These are phyloP conservation scores for Yoshiicerus persimilis DNA, from an alignment of 1,140 invertebrate species.

Conservation along the genomic window DNA sequence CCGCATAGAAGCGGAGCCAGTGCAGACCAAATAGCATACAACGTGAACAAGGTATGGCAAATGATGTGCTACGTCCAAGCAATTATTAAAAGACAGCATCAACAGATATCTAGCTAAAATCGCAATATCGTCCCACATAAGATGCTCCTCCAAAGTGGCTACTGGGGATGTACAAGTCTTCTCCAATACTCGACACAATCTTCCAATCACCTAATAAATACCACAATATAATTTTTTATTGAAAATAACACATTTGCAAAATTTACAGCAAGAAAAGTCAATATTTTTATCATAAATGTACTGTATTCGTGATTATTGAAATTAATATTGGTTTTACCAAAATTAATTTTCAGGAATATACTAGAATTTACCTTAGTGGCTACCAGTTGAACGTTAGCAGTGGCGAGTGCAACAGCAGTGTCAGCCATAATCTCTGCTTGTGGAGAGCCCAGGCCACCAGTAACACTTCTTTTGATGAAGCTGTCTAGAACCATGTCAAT, in stretches of 20 bases:
- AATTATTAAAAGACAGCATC: constrained; percentile 98
- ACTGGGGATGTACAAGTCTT: constrained; percentile 96
- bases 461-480: constrained; percentile 91
- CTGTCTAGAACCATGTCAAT: constrained; percentile 96
- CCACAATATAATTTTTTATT: neutral
- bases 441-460: constrained; percentile 85
- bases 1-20: constrained; percentile 90
- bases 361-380: constrained; percentile 71
- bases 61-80: constrained; percentile 91
- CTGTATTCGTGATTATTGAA: too few species aligned
- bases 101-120: constrained; percentile 91
- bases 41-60: constrained; percentile 95
- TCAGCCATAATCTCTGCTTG: constrained; percentile 99
- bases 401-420: constrained; percentile 93
- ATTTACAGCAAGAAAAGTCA: neutral
- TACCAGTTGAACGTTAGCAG: constrained; percentile 92
- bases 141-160: constrained; percentile 85
- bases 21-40: constrained; percentile 91
- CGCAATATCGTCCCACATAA: constrained; percentile 98
- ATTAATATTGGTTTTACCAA: too few species aligned
- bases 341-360: neutral
- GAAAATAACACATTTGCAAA: too few species aligned
- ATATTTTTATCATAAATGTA: neutral
- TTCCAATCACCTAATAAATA: constrained; percentile 73
- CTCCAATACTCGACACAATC: constrained; percentile 86